Percentiles rank a stretch among this genome's conserved stretches.
Evolutionary conservation across 2,888 invertebrate species (phyloP).

Genomic region (Galeopsomyia nigrocyanea): DNA sequence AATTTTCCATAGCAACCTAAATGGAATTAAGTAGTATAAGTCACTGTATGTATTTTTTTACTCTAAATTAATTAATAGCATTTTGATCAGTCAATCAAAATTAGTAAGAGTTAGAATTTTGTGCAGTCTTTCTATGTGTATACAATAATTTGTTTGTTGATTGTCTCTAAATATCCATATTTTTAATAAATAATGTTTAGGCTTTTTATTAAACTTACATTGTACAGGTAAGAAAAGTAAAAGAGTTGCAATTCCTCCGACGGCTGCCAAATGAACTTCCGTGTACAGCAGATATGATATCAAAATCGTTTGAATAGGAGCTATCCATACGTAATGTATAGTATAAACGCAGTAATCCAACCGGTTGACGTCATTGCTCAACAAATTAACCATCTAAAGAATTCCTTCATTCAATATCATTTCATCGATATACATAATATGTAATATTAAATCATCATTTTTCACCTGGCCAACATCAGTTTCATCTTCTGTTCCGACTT

Average conservation of each 20-base stretch:
- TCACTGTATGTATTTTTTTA: too few species aligned
- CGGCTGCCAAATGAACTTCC: slow-evolving; percentile 71
- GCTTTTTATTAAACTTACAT: too few species aligned
- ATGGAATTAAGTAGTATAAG: slow-evolving; percentile 49
- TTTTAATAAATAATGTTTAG: too few species aligned
- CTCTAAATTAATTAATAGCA: too few species aligned
- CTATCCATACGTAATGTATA: slow-evolving; percentile 82
- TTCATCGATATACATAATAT: too few species aligned
- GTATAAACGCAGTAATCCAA: slow-evolving; percentile 80
- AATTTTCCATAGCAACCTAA: slow-evolving; percentile 57
- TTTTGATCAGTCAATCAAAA: slow-evolving; percentile 8
- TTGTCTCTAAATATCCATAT: too few species aligned
- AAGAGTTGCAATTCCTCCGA: slow-evolving; percentile 69
- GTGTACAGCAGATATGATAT: slow-evolving; percentile 70
- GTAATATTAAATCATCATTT: neutral
- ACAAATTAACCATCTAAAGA: slow-evolving; percentile 72
- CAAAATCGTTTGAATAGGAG: slow-evolving; percentile 78
- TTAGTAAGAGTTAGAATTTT: neutral
- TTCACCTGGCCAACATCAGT: slow-evolving; percentile 78
- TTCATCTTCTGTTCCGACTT: slow-evolving; percentile 78
- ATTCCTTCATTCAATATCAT: too few species aligned
- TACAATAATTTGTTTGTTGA: too few species aligned
- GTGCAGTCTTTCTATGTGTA: too few species aligned
- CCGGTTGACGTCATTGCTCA: slow-evolving; percentile 84
- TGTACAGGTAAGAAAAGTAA: slow-evolving; percentile 64